Base-by-base conservation (phyloP, 2,113 vertebrate species). In the Hymenochirus boettgeri region DNA sequence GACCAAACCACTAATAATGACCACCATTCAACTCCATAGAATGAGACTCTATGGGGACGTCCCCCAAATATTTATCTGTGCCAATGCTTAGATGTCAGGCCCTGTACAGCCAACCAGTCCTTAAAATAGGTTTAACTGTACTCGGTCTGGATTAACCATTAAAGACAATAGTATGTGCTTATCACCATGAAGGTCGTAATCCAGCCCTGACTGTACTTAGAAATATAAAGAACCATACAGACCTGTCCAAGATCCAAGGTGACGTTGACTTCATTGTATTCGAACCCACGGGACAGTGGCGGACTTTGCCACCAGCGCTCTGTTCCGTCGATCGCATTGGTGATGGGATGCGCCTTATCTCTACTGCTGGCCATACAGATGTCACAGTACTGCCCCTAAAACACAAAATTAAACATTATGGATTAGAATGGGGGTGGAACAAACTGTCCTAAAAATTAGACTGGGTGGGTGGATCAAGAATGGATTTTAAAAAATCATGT, bases 251-350 rank as follows among this genome's bases (percentile, higher is more conserved):
- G 88, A 74, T 99, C 92, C 82, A 99, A 74, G 1, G 96, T 99
- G 76, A 99, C 92, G 4, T 99, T 99, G 74, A 99, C 91, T 69
- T 93, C 74, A 7, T 98, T 99, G 90, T 84, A 95, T 69, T 95
- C 91, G 13, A 92, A 78, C 60, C 86, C 92, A 0, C 95, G 89
- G 50, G 96, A 99, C 1, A 99, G 86, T 0, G 96, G 96, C 0
- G 96, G 96, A 62, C 96, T 99, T 85, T 99, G 96, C 96, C 96
- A 99, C 96, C 96, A 99, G 53, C 96, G 85, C 73, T 99, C 96
- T 0, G 96, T 99, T n/a, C 96, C 96, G 0, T 99, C 96, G 0
- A 99, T 86, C 78, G 96, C 96, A 0, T 99, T 96, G 26, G 86
- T 92, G 72, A 87, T 93, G 15, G 96, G 96, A 33, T 98, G 95